Conservation (phyloP, 2,888 invertebrate genomes). For the Colostygia pectinataria region DNA sequence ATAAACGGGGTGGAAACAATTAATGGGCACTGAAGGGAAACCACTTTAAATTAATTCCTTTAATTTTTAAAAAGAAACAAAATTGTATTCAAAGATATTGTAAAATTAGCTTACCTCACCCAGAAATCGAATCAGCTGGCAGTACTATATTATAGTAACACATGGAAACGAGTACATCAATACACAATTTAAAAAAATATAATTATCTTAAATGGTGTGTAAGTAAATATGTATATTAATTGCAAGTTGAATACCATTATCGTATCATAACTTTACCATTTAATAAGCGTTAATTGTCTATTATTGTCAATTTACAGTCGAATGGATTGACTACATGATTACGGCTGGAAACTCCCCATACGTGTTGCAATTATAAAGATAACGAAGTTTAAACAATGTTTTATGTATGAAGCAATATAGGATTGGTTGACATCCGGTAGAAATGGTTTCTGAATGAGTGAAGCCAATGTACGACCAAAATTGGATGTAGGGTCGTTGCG, state of each 20-base stretch:
- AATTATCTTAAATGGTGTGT: neutral
- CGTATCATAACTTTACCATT: conserved; percentile 31
- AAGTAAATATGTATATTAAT: conserved; percentile 19
- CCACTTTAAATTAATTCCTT: too few relatives aligned
- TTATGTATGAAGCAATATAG: conserved; percentile 29
- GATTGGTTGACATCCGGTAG: conserved; percentile 54
- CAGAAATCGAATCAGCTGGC: too few relatives aligned
- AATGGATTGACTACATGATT: conserved; percentile 33
- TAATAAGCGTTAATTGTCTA: conserved; percentile 31
- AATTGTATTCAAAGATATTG: too few relatives aligned
- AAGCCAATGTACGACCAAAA: neutral
- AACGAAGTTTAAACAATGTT: conserved; percentile 20
- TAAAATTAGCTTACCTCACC: too few relatives aligned
- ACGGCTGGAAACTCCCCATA: conserved; percentile 32
- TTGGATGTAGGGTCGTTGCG: too few relatives aligned
- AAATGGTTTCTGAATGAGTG: conserved; percentile 33
- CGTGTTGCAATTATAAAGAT: conserved; percentile 26
- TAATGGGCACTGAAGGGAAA: too few relatives aligned
- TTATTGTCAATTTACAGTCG: conserved; percentile 30
- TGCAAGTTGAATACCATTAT: conserved; percentile 30
- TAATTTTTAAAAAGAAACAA: too few relatives aligned
- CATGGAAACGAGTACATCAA: neutral
- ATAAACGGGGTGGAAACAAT: too few relatives aligned
- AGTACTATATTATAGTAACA: too few relatives aligned
- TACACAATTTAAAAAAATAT: neutral